Percentiles rank a stretch among this genome's conserved stretches.
Evolutionary conservation across 2,888 invertebrate genomes (phyloP).

Genomic region (Drosophila picticornis): DNA sequence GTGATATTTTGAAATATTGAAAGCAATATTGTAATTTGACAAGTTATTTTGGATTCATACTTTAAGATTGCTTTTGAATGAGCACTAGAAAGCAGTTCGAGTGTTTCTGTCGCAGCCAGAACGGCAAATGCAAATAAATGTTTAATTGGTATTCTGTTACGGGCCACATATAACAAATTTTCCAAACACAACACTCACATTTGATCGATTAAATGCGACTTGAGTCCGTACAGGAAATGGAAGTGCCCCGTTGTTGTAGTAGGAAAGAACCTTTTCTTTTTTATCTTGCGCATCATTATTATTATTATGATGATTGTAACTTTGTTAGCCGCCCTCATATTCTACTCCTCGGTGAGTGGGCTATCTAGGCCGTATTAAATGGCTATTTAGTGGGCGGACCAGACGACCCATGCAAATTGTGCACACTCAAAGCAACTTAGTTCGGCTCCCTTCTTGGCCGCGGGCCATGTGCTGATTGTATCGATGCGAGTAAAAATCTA

Average conservation of each 20-base stretch:
- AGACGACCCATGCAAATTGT: conserved; percentile 54
- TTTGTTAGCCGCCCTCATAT: conserved; percentile 45
- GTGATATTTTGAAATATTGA: background rate
- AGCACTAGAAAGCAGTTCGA: background rate
- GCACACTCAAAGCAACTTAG: conserved; percentile 59
- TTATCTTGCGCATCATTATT: conserved; percentile 37
- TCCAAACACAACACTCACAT: conserved; percentile 30
- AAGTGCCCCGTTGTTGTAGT: conserved; percentile 27
- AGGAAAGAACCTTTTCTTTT: background rate
- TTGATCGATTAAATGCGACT: conserved; percentile 46
- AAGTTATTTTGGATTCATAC: background rate
- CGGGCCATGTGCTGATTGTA: conserved; percentile 51
- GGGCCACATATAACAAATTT: conserved; percentile 48
- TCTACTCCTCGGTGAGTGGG: conserved; percentile 8
- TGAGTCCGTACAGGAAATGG: conserved; percentile 60
- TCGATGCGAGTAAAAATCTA: conserved; percentile 12
- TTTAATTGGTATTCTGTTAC: conserved; percentile 48
- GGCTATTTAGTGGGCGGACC: conserved; percentile 52
- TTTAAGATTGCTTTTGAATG: background rate
- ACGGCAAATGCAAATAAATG: conserved; percentile 44
- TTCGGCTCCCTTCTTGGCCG: conserved; percentile 24
- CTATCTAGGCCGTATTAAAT: conserved; percentile 63
- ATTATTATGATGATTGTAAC: conserved; percentile 62
- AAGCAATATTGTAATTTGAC: background rate
- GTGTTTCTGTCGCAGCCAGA: background rate